A percentile compares a stretch with the other conserved stretches of the same genome.
phyloP scores from a whole-genome alignment of 2,888 invertebrate species.

The Apodemia zela region DNA sequence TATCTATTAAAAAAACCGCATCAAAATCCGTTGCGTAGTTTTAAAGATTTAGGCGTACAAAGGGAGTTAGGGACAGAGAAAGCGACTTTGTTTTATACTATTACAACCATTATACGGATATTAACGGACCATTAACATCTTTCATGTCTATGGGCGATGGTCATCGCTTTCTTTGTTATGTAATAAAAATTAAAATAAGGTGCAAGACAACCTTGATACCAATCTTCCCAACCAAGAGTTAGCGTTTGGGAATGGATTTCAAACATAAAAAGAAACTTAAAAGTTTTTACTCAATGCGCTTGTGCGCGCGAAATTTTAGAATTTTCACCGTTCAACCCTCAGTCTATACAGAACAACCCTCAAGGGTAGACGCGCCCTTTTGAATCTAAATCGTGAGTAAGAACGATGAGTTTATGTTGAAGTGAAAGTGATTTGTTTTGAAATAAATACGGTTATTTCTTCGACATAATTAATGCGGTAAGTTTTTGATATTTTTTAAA shows the following conservation, averaged over 20 bases:
- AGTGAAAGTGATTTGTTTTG: slow-evolving; percentile 7
- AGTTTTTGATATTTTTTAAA: too few species aligned
- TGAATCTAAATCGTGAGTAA: not conserved
- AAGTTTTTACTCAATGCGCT: slow-evolving; percentile 13
- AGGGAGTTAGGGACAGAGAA: too few species aligned
- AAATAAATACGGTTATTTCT: not conserved
- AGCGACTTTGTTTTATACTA: too few species aligned
- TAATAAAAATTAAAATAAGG: too few species aligned
- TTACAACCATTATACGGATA: too few species aligned
- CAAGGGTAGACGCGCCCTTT: slow-evolving; percentile 8
- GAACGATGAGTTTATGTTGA: not conserved
- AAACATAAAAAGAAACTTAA: slow-evolving; percentile 1
- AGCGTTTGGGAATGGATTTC: not conserved
- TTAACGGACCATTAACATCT: too few species aligned
- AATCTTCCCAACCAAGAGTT: not conserved
- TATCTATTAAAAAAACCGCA: too few species aligned
- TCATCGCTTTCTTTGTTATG: too few species aligned
- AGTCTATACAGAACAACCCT: slow-evolving; percentile 1
- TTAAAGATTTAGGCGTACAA: too few species aligned
- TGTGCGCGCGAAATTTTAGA: slow-evolving; percentile 15
- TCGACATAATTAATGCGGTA: not conserved
- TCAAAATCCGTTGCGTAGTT: too few species aligned
- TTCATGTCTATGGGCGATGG: too few species aligned
- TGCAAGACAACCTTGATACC: not conserved
- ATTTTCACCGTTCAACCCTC: not conserved